Conservation (phyloP, 2,888 invertebrate genomes). For the Capitulum mitella region DNA sequence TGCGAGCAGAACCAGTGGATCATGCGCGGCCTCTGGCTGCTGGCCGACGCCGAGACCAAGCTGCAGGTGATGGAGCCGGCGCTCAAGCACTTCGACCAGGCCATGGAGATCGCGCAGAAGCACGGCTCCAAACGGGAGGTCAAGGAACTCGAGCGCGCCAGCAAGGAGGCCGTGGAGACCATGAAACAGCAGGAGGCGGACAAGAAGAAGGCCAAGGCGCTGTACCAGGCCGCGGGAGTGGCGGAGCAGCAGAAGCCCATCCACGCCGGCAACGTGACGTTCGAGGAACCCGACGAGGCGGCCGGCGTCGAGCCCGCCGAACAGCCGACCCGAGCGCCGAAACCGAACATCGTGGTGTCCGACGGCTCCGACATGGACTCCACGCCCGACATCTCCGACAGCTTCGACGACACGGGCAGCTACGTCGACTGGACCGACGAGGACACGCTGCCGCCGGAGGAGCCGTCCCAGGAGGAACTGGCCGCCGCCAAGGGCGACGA, state of each 20-base stretch:
- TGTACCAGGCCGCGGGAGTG: neutral
- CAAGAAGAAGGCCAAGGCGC: neutral
- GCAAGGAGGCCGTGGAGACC: neutral
- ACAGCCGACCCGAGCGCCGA: neutral
- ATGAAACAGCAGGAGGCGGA: neutral
- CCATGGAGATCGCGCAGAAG: neutral
- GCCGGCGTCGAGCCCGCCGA: neutral
- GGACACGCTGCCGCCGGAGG: constrained; percentile 16
- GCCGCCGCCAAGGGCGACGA: neutral
- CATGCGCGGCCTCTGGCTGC: constrained; percentile 18
- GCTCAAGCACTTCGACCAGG: constrained; percentile 12
- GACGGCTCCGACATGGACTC: neutral
- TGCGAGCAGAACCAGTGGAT: neutral
- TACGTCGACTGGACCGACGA: constrained; percentile 22
- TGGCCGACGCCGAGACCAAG: constrained; percentile 6
- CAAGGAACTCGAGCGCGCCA: neutral
- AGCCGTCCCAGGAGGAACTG: neutral
- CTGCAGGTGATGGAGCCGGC: neutral
- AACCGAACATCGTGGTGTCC: neutral
- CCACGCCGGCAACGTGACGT: neutral
- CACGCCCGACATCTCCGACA: neutral
- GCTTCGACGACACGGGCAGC: constrained; percentile 1
- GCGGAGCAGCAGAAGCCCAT: too few species aligned
- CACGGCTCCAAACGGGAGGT: neutral
- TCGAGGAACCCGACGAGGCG: neutral